Percentiles rank a stretch among this genome's conserved stretches.
Conservation (phyloP, 2,888 invertebrate species). For the Eilema griseolum region DNA sequence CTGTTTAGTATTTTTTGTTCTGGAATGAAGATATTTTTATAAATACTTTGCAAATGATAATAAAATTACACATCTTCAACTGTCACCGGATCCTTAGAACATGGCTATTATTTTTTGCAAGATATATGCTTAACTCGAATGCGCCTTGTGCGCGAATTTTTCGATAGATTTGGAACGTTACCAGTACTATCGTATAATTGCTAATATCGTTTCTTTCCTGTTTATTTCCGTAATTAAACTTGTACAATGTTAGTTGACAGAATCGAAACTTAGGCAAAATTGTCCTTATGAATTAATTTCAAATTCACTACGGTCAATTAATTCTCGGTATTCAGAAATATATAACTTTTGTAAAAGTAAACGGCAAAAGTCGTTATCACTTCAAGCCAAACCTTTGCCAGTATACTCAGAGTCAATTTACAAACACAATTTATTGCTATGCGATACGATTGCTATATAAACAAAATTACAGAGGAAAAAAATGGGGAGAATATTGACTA, state of each 20-base stretch:
- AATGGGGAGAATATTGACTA: not conserved
- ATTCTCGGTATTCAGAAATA: not conserved
- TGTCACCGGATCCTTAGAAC: too few species aligned
- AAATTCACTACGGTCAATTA: not conserved
- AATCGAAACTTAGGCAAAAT: too few species aligned
- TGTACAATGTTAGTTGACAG: too few species aligned
- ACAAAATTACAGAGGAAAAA: too few species aligned
- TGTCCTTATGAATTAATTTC: not conserved
- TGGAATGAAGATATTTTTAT: not conserved
- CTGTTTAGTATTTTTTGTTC: not conserved
- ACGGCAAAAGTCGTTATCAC: not conserved
- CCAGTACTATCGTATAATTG: too few species aligned
- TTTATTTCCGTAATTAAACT: not conserved
- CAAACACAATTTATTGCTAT: not conserved
- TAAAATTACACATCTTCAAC: too few species aligned
- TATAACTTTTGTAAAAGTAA: not conserved
- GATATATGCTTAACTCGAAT: too few species aligned
- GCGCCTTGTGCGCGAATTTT: too few species aligned
- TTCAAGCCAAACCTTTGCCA: too few species aligned
- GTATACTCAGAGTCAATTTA: not conserved
- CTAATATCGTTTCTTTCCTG: not conserved
- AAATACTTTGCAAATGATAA: not conserved
- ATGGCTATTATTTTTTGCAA: too few species aligned
- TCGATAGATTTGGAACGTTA: too few species aligned
- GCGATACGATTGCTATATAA: too few species aligned